Conservation (phyloP, 2,113 vertebrate genomes). For the Anas platyrhynchos region DNA sequence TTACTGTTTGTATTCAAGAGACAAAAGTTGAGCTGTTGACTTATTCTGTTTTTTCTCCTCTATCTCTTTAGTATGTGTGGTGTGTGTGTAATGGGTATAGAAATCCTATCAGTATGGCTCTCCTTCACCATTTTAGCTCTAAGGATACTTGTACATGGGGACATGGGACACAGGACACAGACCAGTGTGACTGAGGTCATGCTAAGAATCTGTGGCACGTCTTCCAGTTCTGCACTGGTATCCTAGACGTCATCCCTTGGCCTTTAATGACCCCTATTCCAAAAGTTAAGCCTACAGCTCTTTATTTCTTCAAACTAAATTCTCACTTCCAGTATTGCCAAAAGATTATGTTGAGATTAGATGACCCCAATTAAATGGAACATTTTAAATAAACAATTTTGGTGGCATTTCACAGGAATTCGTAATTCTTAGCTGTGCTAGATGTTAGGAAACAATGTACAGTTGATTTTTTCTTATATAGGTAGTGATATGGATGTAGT, state of each 20-base stretch:
- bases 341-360: not conserved
- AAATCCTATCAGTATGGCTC: not conserved
- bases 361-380: not conserved
- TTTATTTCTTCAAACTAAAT: not conserved
- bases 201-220: not conserved
- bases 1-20: not conserved
- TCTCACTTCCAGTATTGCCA: not conserved
- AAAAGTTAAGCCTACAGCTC: not conserved
- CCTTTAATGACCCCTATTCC: not conserved
- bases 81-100: not conserved
- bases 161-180: not conserved
- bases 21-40: not conserved
- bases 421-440: not conserved
- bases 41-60: not conserved
- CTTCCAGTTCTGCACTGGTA: rapidly evolving
- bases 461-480: not conserved
- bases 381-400: not conserved
- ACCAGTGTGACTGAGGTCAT: not conserved
- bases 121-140: not conserved
- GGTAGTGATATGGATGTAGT: not conserved
- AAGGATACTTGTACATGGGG: not conserved
- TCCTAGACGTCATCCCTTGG: not conserved
- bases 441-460: not conserved
- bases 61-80: not conserved
- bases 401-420: not conserved